These are phyloP conservation scores for Sinocyclocheilus maitianheensis DNA, from an alignment of 2,113 vertebrate species.

Conservation along the genomic window DNA sequence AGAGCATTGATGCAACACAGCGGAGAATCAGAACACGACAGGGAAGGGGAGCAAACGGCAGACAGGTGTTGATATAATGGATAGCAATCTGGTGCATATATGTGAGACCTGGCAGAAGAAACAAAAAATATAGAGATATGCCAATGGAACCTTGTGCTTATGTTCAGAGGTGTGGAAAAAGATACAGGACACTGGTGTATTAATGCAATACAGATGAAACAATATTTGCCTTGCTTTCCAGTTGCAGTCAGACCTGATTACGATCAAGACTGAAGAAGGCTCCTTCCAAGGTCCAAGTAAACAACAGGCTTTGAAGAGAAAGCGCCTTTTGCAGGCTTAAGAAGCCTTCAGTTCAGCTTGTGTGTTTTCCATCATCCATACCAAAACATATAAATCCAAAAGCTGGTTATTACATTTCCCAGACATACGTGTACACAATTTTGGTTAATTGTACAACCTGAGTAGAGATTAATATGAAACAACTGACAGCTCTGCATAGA, in stretches of 20 bases:
- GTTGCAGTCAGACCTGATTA: slow-evolving; percentile 30
- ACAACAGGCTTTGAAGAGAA: slow-evolving; percentile 34
- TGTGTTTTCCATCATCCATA: slow-evolving; percentile 12
- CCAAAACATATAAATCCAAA: slow-evolving; percentile 3
- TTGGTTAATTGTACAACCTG: neutral
- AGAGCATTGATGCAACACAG: slow-evolving; percentile 13
- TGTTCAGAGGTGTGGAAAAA: neutral
- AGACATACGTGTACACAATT: neutral
- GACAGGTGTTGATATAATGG: slow-evolving; percentile 2
- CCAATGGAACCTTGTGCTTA: neutral
- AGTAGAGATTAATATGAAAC: neutral
- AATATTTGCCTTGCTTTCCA: slow-evolving; percentile 44
- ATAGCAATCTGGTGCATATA: neutral
- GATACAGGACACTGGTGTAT: neutral
- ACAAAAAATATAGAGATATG: neutral
- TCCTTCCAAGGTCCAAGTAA: slow-evolving; percentile 32
- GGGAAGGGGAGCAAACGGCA: neutral
- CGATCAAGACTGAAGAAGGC: slow-evolving; percentile 7
- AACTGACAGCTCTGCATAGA: neutral
- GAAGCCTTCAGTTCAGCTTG: neutral
- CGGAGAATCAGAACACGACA: neutral
- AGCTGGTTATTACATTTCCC: neutral
- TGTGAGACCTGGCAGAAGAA: neutral
- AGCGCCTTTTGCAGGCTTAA: neutral
- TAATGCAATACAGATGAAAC: slow-evolving; percentile 44